Percentiles rank a stretch among this genome's conserved stretches.
Evolutionary conservation across 1,140 invertebrate genomes (phyloP).

Genomic region (Drosophila nannoptera): DNA sequence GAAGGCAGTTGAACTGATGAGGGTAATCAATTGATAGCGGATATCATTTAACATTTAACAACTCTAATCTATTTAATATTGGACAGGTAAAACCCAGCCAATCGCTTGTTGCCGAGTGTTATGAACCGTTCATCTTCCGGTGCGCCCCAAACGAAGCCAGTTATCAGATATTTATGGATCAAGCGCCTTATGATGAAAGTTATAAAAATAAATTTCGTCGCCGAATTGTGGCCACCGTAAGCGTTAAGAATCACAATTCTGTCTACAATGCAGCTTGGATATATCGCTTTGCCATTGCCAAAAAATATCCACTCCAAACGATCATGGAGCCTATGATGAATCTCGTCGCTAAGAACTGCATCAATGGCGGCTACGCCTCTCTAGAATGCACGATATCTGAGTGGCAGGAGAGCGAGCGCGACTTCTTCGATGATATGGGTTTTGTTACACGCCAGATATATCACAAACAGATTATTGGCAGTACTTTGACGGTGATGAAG

Average conservation of each 20-base stretch:
- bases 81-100: slow-evolving; percentile 63
- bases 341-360: slow-evolving; percentile 58
- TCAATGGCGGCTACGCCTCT: slow-evolving; percentile 55
- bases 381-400: slow-evolving; percentile 73
- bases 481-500: slow-evolving; percentile 72
- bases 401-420: slow-evolving; percentile 73
- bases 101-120: slow-evolving; percentile 73
- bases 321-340: slow-evolving; percentile 73
- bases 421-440: slow-evolving; percentile 68
- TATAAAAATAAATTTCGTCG: slow-evolving; percentile 68
- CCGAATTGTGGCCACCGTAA: slow-evolving; percentile 65
- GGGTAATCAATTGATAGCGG: slow-evolving; percentile 24
- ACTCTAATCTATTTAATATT: background rate
- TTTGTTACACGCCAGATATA: slow-evolving; percentile 76
- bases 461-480: slow-evolving; percentile 76
- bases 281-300: slow-evolving; percentile 72
- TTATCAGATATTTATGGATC: slow-evolving; percentile 70
- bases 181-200: slow-evolving; percentile 56
- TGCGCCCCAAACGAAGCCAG: slow-evolving; percentile 67
- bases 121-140: slow-evolving; percentile 74
- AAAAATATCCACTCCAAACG: slow-evolving; percentile 65
- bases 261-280: slow-evolving; percentile 76
- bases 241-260: slow-evolving; percentile 69
- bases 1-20: slow-evolving; percentile 72
- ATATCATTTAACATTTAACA: background rate